Percentiles rank a stretch among this genome's conserved stretches.
Conservation (phyloP, 2,113 vertebrate genomes). For the Xiphorhynchus elegans region DNA sequence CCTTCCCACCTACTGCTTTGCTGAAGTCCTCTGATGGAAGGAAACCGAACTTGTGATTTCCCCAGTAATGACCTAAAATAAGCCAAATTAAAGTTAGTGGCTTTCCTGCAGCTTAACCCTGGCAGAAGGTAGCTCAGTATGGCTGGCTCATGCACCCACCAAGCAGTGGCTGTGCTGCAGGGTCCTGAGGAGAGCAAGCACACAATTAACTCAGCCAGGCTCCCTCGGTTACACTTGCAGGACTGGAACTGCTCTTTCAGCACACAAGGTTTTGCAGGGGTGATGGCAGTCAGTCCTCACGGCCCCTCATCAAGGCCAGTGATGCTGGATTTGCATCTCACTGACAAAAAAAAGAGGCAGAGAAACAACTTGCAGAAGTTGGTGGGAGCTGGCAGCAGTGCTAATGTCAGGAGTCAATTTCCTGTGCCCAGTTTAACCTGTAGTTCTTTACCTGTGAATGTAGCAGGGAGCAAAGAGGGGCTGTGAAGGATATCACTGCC, state of each 20-base stretch:
- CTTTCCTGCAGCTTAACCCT: background rate
- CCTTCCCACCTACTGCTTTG: background rate
- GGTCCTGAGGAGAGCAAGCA: background rate
- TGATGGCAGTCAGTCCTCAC: fast-evolving
- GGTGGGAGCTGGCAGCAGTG: background rate
- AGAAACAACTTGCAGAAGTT: background rate
- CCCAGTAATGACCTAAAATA: background rate
- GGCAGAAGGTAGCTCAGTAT: background rate
- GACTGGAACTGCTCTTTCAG: background rate
- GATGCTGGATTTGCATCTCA: background rate
- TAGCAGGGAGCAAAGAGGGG: background rate
- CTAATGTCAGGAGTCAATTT: background rate
- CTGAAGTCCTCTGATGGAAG: background rate
- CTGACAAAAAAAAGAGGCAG: background rate
- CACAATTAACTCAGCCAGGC: fast-evolving
- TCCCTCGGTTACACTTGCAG: background rate
- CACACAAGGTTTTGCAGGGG: background rate
- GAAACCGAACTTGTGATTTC: background rate
- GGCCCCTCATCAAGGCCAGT: fast-evolving
- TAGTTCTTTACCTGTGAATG: background rate
- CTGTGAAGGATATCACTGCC: background rate
- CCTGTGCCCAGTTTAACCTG: background rate
- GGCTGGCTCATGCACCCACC: background rate
- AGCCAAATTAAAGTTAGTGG: background rate
- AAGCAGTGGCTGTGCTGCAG: fast-evolving